Conservation (phyloP, 2,113 vertebrate species). For the Haplotaxodon microlepis region DNA sequence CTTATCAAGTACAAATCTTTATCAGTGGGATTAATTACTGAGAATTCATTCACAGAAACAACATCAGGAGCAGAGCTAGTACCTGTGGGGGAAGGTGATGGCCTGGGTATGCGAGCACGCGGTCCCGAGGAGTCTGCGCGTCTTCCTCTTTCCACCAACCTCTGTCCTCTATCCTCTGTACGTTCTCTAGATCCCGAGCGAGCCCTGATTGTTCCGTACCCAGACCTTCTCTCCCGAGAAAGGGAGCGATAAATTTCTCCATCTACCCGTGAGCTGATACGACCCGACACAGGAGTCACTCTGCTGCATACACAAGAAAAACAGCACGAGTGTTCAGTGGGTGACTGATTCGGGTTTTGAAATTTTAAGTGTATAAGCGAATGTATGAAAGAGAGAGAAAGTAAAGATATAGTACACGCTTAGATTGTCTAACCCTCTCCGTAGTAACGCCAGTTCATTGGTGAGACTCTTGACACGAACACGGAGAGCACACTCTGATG, state of each 20-base stretch:
- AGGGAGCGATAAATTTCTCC: conserved; percentile 62
- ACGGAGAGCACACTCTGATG: conserved; percentile 76
- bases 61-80: neutral
- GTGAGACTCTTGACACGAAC: conserved; percentile 79
- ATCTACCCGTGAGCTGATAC: conserved; percentile 20
- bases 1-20: neutral
- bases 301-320: conserved; percentile 49
- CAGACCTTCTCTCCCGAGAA: conserved; percentile 64
- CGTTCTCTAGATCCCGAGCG: conserved; percentile 76
- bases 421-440: conserved; percentile 74
- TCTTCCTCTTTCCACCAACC: conserved; percentile 65
- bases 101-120: conserved; percentile 33
- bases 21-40: neutral
- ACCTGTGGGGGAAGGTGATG: conserved; percentile 82
- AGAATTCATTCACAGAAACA: neutral
- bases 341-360: neutral
- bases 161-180: conserved; percentile 57
- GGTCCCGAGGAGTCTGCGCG: conserved; percentile 67
- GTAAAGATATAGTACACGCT: conserved; percentile 39
- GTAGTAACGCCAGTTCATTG: conserved; percentile 75
- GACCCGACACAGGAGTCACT: conserved; percentile 51
- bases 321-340: neutral
- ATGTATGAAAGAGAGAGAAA: conserved; percentile 9
- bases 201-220: conserved; percentile 27
- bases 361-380: neutral